Evolutionary conservation across 2,113 vertebrate species (phyloP), one percentile per base, ranked within the genome.

Genomic region (Pteropus alecto): DNA sequence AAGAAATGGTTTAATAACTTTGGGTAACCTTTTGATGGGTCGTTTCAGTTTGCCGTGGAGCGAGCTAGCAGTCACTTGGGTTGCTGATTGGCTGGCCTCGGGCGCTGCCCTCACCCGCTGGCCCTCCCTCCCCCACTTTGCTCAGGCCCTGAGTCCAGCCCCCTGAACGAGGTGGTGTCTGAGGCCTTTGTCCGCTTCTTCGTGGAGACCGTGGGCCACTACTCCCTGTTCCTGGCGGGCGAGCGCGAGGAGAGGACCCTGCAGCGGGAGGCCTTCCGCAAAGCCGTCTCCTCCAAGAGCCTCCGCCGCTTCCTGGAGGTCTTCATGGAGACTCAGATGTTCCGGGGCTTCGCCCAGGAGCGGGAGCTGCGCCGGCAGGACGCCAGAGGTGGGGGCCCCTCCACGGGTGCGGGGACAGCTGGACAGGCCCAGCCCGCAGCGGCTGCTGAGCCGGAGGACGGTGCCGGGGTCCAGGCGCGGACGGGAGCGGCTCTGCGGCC

Each of bases 101-200:
- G 85, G 13, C 41, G 56, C 22, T 38, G n/a, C 46, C 87, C 95
- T 96, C 78, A 89, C 77, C 11, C 0, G 46, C 87, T 10, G 7
- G 16, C 19, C 65, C 14, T 30, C 33, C 18, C 5, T n/a, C 0
- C 54, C 41, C 51, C 51, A 16, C 51, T 15, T 5, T 71, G 15
- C 58, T 3, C 92, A 92, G 89, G 97, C 78, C 87, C 88, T 26
- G 98, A 98, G 90, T 97, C 94, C 96, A 99, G 84, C 95, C 98
- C 99, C 86, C 98, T 99, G 98, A 99, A 99, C 0, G 98, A 99
- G 2, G 99, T 99, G 98, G 99, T 99, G 58, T 99, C 99, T 0
- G 99, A 99, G 97, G 99, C 99, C 35, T 99, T 99, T n/a, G 99
- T 99, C 84, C 99, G 99, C 73, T 99, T 99, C 99, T 99, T 99